Percentiles rank a stretch among this genome's conserved stretches.
These are phyloP conservation scores for Pyrrhosoma nymphula DNA, from an alignment of 2,888 invertebrate genomes.

Conservation along the genomic window DNA sequence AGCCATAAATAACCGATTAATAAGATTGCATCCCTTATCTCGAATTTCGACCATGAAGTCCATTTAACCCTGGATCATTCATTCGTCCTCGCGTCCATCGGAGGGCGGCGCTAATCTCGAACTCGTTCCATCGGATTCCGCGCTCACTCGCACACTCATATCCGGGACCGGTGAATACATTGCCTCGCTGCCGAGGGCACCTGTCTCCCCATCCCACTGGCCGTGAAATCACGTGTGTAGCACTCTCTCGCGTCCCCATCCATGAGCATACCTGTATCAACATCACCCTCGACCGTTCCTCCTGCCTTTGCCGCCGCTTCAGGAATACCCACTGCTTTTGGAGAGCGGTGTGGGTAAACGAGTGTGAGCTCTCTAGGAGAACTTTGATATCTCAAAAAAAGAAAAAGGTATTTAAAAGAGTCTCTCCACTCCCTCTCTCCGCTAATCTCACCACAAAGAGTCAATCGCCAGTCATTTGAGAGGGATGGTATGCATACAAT, in stretches of 20 bases:
- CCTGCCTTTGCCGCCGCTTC: background rate
- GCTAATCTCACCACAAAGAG: too few species aligned
- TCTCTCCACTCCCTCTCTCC: too few species aligned
- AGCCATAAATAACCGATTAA: conserved; percentile 6
- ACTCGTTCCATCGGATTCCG: background rate
- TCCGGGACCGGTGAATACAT: background rate
- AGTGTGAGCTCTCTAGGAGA: background rate
- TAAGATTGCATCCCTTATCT: conserved; percentile 19
- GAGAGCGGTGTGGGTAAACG: background rate
- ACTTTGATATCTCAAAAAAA: background rate
- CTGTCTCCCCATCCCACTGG: background rate
- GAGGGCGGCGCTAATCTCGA: background rate
- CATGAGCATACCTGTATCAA: background rate
- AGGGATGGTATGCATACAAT: too few species aligned
- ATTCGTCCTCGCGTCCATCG: background rate
- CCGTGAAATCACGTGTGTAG: background rate
- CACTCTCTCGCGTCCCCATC: background rate
- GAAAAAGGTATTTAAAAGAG: background rate
- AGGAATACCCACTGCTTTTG: background rate
- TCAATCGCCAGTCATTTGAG: too few species aligned
- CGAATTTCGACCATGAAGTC: conserved; percentile 8
- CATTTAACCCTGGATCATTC: background rate
- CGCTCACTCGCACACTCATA: background rate
- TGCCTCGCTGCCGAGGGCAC: background rate
- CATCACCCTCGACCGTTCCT: background rate